phyloP scores from a whole-genome alignment of 2,113 vertebrate genomes.

The Pogona vitticeps region DNA sequence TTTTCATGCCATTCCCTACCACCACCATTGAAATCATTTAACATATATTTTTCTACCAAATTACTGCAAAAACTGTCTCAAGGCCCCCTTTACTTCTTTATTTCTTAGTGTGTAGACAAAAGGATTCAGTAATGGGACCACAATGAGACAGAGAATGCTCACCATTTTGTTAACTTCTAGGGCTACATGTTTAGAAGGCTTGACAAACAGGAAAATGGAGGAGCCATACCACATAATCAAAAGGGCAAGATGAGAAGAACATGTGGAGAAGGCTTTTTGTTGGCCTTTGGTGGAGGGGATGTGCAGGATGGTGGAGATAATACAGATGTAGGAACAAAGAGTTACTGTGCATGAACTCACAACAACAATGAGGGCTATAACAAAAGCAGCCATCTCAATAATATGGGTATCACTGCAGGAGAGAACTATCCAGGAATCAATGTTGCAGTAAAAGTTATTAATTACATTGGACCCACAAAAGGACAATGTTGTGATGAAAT shows the following conservation, averaged over 20 bases:
- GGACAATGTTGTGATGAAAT: background rate
- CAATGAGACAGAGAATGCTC: slow-evolving; percentile 31
- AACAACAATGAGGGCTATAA: background rate
- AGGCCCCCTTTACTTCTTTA: background rate
- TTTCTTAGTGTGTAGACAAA: slow-evolving; percentile 11
- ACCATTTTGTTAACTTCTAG: slow-evolving; percentile 40
- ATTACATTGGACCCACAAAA: background rate
- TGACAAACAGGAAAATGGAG: slow-evolving; percentile 51
- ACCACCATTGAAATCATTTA: too few species aligned
- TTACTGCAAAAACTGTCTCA: background rate
- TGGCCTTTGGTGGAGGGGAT: background rate
- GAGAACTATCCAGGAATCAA: background rate
- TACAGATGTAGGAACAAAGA: too few species aligned
- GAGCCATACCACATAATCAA: slow-evolving; percentile 47
- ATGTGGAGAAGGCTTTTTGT: slow-evolving; percentile 4
- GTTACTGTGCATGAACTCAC: background rate
- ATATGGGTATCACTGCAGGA: background rate
- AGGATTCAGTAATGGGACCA: background rate
- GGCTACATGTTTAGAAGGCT: slow-evolving; percentile 36
- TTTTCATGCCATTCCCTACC: too few species aligned
- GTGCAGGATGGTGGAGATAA: background rate
- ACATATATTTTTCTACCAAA: background rate
- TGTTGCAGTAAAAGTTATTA: background rate
- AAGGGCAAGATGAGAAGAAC: slow-evolving; percentile 5
- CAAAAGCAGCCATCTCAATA: background rate